Percentiles rank a stretch among this genome's conserved stretches.
These are phyloP conservation scores for Drosophila peninsularis DNA, from an alignment of 2,888 invertebrate genomes.

Conservation along the genomic window DNA sequence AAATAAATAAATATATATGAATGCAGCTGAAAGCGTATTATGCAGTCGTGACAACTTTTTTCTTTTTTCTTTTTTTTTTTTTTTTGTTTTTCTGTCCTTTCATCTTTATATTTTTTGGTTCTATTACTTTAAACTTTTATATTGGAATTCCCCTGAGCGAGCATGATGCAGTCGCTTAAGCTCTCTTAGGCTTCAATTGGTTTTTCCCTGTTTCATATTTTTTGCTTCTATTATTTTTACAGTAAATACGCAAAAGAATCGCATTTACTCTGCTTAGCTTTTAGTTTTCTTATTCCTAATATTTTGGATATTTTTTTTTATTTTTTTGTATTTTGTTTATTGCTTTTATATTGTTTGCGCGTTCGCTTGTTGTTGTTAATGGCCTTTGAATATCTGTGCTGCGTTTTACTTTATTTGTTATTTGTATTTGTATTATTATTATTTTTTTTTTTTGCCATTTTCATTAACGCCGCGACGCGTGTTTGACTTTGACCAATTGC, in stretches of 20 bases:
- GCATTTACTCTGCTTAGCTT: conserved; percentile 23
- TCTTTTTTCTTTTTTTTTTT: too few relatives aligned
- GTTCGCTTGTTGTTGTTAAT: conserved; percentile 23
- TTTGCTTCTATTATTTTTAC: neutral
- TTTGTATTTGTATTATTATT: too few relatives aligned
- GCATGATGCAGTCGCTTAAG: neutral
- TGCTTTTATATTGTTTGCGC: conserved; percentile 31
- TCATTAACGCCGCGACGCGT: conserved; percentile 37
- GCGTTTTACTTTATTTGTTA: neutral
- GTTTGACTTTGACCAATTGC: conserved; percentile 48
- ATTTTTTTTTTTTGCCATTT: conserved; percentile 9
- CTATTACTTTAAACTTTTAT: too few relatives aligned
- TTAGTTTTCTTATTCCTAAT: conserved; percentile 10
- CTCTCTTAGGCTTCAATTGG: conserved; percentile 5
- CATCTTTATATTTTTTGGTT: too few relatives aligned
- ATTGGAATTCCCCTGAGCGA: neutral
- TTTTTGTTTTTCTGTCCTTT: too few relatives aligned
- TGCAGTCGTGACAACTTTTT: too few relatives aligned
- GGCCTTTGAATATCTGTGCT: conserved; percentile 48
- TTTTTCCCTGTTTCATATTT: neutral
- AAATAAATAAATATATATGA: too few relatives aligned
- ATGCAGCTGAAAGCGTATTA: too few relatives aligned
- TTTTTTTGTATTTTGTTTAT: conserved; percentile 16
- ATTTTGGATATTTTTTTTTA: conserved; percentile 26
- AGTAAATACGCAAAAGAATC: conserved; percentile 23